Conservation (phyloP, 2,888 invertebrate species). For the Agonopterix arenella region DNA sequence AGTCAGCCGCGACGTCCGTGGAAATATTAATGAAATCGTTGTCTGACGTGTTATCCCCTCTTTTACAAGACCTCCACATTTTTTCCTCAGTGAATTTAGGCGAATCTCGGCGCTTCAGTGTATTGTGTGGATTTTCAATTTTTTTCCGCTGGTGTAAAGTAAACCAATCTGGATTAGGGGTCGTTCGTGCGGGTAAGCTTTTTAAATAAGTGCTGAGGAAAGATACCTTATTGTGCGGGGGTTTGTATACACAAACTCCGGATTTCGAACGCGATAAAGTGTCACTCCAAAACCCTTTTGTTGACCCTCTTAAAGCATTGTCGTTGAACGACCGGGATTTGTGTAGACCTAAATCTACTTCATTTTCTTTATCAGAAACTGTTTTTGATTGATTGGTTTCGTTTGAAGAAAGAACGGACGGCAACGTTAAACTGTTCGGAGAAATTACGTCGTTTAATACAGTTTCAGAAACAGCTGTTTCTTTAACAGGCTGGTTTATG, state of each 20-base stretch:
- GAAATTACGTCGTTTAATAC: slow-evolving; percentile 22
- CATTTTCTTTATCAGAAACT: slow-evolving; percentile 36
- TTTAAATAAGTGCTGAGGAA: slow-evolving; percentile 72
- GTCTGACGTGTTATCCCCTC: slow-evolving; percentile 46
- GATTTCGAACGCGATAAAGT: slow-evolving; percentile 57
- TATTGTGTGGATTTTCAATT: slow-evolving; percentile 37
- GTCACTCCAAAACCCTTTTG: slow-evolving; percentile 27
- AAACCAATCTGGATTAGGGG: slow-evolving; percentile 64
- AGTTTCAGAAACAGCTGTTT: slow-evolving; percentile 8
- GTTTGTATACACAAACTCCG: slow-evolving; percentile 44
- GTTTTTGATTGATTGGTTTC: slow-evolving; percentile 31
- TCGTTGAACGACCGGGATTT: slow-evolving; percentile 65
- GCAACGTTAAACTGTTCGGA: slow-evolving; percentile 26
- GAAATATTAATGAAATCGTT: slow-evolving; percentile 60
- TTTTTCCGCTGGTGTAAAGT: slow-evolving; percentile 45
- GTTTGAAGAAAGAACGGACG: slow-evolving; percentile 35
- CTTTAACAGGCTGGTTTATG: slow-evolving; percentile 24
- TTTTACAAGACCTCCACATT: slow-evolving; percentile 26
- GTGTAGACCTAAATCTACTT: slow-evolving; percentile 36
- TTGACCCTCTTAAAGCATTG: slow-evolving; percentile 30
- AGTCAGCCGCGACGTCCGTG: slow-evolving; percentile 59
- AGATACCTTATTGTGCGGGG: slow-evolving; percentile 64
- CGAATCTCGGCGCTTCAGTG: slow-evolving; percentile 29
- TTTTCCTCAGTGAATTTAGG: slow-evolving; percentile 35
- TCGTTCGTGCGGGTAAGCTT: slow-evolving; percentile 61